Percentiles rank a stretch among this genome's conserved stretches.
Evolutionary conservation across 2,888 invertebrate species (phyloP).

Genomic region (Agriotes lineatus): DNA sequence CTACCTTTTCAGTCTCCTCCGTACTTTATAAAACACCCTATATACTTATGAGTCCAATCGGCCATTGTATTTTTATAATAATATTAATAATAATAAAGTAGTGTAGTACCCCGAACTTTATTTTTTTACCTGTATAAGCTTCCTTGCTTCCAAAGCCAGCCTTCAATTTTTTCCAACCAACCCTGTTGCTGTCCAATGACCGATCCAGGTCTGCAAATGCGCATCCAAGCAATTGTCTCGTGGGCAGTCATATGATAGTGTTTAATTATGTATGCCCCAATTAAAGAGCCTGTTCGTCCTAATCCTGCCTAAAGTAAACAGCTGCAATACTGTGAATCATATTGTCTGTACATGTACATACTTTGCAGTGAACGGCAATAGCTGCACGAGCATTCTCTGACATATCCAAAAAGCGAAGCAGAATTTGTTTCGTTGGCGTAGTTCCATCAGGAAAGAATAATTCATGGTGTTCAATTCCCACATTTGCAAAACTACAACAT

Average conservation of each 20-base stretch:
- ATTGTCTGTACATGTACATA: constrained; percentile 56
- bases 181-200: constrained; percentile 91
- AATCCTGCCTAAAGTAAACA: constrained; percentile 79
- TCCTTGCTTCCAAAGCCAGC: constrained; percentile 69
- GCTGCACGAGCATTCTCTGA: constrained; percentile 82
- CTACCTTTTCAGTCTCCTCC: too few species aligned
- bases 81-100: too few species aligned
- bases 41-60: too few species aligned
- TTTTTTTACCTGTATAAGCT: constrained; percentile 72
- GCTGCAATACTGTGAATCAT: not conserved
- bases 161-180: constrained; percentile 70
- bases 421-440: constrained; percentile 83
- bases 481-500: constrained; percentile 53
- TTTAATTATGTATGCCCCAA: constrained; percentile 90
- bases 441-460: constrained; percentile 91
- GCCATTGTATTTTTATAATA: too few species aligned
- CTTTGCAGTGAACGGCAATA: constrained; percentile 93
- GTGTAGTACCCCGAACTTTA: too few species aligned
- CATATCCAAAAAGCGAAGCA: constrained; percentile 84
- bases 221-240: constrained; percentile 90
- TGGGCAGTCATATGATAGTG: constrained; percentile 83
- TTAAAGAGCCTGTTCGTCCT: constrained; percentile 90
- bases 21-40: too few species aligned
- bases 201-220: constrained; percentile 89
- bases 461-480: constrained; percentile 88